phyloP scores from a whole-genome alignment of 2,888 invertebrate genomes.

The Oscheius onirici region DNA sequence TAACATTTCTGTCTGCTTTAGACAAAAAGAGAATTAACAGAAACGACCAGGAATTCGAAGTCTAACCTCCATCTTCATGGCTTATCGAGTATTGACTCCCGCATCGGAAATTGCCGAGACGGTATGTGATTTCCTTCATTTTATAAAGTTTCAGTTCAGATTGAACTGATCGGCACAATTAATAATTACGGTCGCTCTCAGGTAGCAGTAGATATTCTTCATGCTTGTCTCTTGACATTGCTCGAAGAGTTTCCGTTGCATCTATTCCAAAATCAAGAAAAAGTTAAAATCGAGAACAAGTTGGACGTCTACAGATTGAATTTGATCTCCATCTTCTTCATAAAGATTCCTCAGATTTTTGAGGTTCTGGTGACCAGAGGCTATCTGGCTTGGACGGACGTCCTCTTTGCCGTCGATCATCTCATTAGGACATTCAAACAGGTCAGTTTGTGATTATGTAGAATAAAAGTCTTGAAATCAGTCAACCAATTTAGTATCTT shows the following conservation, averaged over 20 bases:
- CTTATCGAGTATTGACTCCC: constrained; percentile 10
- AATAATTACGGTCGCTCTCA: not conserved
- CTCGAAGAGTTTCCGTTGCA: constrained; percentile 8
- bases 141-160: not conserved
- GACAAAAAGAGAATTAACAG: not conserved
- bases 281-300: not conserved
- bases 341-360: constrained; percentile 15
- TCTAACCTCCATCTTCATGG: constrained; percentile 21
- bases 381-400: not conserved
- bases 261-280: not conserved
- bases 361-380: constrained; percentile 4
- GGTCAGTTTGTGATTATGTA: not conserved
- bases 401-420: not conserved
- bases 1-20: not conserved
- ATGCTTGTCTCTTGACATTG: constrained; percentile 5
- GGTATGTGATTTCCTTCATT: not conserved
- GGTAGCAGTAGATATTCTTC: constrained; percentile 7
- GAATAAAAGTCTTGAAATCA: too few species aligned
- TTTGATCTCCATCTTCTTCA: constrained; percentile 11
- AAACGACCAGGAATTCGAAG: constrained; percentile 25
- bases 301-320: constrained; percentile 11
- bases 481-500: too few species aligned
- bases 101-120: constrained; percentile 26
- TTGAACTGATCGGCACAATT: constrained; percentile 11
- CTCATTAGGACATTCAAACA: constrained; percentile 9